phyloP scores from a whole-genome alignment of 35 echinoderm and acorn worm species.

The Diadema setosum region DNA sequence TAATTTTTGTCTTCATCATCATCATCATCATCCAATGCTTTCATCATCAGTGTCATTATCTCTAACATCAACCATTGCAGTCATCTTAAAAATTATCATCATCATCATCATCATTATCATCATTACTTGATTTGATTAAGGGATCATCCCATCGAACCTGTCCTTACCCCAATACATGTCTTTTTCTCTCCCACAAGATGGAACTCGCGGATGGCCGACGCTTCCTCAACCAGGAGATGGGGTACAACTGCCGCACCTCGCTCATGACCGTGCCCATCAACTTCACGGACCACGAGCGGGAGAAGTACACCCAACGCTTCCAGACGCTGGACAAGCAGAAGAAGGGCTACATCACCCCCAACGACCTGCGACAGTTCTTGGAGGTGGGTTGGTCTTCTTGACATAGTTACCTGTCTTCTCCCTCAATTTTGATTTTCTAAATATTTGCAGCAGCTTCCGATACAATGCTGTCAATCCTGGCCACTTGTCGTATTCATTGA shows the following conservation, averaged over 20 bases:
- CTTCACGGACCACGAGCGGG: constrained; percentile 61
- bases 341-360: constrained; percentile 94
- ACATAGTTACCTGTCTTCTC: too few relatives aligned
- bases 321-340: constrained; percentile 71
- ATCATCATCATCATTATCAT: too few relatives aligned
- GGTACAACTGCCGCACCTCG: constrained; percentile 60
- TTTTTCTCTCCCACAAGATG: constrained; percentile 28
- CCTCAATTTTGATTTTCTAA: too few relatives aligned
- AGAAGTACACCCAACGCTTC: constrained; percentile 79
- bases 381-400: constrained; percentile 28
- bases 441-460: too few relatives aligned
- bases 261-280: constrained; percentile 85
- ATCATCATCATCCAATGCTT: too few relatives aligned
- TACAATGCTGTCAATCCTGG: too few relatives aligned
- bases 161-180: neutral
- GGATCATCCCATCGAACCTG: neutral
- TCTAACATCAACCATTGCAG: too few relatives aligned
- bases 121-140: neutral
- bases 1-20: too few relatives aligned
- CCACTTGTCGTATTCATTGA: too few relatives aligned
- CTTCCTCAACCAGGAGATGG: constrained; percentile 94
- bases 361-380: constrained; percentile 80
- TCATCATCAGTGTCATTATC: too few relatives aligned
- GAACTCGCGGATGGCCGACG: constrained; percentile 45
- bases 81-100: too few relatives aligned